Evolutionary conservation across 2,888 invertebrate genomes (phyloP).

Genomic region (Xylota sylvarum): DNA sequence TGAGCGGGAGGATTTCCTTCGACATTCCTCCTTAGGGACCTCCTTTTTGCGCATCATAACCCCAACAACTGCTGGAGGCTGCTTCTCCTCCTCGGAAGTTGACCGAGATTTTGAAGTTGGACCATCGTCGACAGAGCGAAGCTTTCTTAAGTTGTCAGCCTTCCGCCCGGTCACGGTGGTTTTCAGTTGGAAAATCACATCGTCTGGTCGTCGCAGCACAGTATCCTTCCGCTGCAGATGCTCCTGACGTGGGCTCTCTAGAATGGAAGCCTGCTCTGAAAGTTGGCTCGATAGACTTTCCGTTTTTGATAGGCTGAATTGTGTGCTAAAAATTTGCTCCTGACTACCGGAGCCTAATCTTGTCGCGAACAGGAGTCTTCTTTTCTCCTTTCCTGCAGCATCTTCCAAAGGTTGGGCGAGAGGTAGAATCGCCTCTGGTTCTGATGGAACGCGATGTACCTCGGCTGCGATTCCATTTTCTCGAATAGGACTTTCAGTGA

Average conservation of each 20-base stretch:
- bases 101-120: slow-evolving; percentile 79
- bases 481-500: slow-evolving; percentile 79
- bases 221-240: slow-evolving; percentile 82
- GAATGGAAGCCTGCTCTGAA: slow-evolving; percentile 84
- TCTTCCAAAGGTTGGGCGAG: slow-evolving; percentile 77
- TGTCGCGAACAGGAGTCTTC: slow-evolving; percentile 88
- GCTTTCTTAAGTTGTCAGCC: slow-evolving; percentile 67
- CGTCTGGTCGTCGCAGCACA: slow-evolving; percentile 81
- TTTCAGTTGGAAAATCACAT: slow-evolving; percentile 57
- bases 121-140: slow-evolving; percentile 69
- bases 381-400: slow-evolving; percentile 82
- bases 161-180: slow-evolving; percentile 46
- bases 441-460: slow-evolving; percentile 81
- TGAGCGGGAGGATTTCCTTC: slow-evolving; percentile 80
- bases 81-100: slow-evolving; percentile 83
- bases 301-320: slow-evolving; percentile 88
- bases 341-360: slow-evolving; percentile 88
- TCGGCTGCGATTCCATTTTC: slow-evolving; percentile 81
- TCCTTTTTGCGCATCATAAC: slow-evolving; percentile 82
- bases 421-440: slow-evolving; percentile 35
- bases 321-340: slow-evolving; percentile 89
- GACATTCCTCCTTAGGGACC: slow-evolving; percentile 76
- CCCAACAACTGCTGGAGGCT: slow-evolving; percentile 72
- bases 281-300: slow-evolving; percentile 88
- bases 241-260: slow-evolving; percentile 79